Percentiles rank a stretch among this genome's conserved stretches.
Evolutionary conservation across 2,888 invertebrate species (phyloP).

Genomic region (Pachydiplax longipennis): DNA sequence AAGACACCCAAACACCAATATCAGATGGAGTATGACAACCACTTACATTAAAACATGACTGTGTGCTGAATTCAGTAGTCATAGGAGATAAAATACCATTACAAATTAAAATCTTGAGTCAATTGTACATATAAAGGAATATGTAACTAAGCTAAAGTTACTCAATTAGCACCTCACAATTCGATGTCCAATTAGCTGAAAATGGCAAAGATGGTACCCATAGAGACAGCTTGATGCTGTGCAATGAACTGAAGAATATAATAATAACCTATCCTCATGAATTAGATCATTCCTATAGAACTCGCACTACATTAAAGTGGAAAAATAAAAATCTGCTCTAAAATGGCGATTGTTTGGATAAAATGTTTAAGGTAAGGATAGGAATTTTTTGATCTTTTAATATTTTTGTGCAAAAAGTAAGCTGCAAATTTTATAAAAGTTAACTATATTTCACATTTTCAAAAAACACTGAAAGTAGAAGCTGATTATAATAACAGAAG

Average conservation of each 20-base stretch:
- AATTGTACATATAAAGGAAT: too few relatives aligned
- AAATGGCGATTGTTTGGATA: not conserved
- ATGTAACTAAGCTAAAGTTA: too few relatives aligned
- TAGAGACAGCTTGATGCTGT: not conserved
- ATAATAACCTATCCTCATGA: not conserved
- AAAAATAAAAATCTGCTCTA: too few relatives aligned
- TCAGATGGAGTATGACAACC: not conserved
- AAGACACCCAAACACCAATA: constrained; percentile 8
- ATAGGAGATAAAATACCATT: too few relatives aligned
- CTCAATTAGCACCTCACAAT: constrained; percentile 13
- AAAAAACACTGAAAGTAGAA: too few relatives aligned
- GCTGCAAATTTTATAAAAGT: too few relatives aligned
- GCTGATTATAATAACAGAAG: too few relatives aligned
- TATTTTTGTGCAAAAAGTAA: not conserved
- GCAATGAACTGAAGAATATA: not conserved
- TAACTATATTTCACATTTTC: too few relatives aligned
- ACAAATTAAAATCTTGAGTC: too few relatives aligned
- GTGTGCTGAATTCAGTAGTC: not conserved
- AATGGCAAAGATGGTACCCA: not conserved
- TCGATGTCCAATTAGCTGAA: not conserved
- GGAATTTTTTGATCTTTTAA: not conserved
- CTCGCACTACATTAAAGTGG: too few relatives aligned
- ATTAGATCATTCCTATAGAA: too few relatives aligned
- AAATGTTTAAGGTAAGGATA: not conserved
- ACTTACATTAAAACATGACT: not conserved